These are phyloP conservation scores for Crocidura indochinensis DNA, from an alignment of 2,797 vertebrate genomes.

Conservation along the genomic window DNA sequence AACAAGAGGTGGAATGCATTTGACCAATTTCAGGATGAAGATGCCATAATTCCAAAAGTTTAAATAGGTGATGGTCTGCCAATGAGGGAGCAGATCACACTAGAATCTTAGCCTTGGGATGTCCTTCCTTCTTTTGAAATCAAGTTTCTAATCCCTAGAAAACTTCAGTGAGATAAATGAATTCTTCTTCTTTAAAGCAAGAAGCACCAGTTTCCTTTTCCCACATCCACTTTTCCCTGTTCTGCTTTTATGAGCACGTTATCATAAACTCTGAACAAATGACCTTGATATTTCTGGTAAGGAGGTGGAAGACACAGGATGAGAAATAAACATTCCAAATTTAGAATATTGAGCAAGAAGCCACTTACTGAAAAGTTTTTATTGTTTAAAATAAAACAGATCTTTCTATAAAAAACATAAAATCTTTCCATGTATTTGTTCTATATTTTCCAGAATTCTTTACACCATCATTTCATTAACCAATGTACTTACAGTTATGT, in stretches of 20 bases:
- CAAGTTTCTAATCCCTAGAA: neutral
- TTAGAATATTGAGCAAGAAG: slow-evolving; percentile 67
- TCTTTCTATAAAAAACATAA: slow-evolving; percentile 35
- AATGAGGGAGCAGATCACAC: neutral
- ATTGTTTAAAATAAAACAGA: slow-evolving; percentile 37
- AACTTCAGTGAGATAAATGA: neutral
- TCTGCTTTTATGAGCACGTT: neutral
- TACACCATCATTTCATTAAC: slow-evolving; percentile 2
- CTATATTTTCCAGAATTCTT: slow-evolving; percentile 52
- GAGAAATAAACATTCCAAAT: slow-evolving; percentile 26
- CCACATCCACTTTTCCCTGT: neutral
- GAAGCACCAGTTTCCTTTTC: neutral
- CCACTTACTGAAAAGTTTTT: neutral
- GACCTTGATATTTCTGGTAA: neutral
- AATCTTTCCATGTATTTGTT: slow-evolving; percentile 36
- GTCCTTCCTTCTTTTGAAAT: neutral
- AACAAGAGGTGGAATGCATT: neutral
- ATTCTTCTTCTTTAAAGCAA: neutral
- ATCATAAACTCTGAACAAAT: neutral
- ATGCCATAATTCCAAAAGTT: neutral
- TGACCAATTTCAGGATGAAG: neutral
- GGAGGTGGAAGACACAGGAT: neutral
- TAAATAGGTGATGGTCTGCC: too few relatives aligned
- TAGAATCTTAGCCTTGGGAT: neutral
- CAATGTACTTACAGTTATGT: neutral